Percentiles rank a stretch among this genome's conserved stretches.
These are phyloP conservation scores for Diarsia rubi DNA, from an alignment of 2,888 invertebrate genomes.

Conservation along the genomic window DNA sequence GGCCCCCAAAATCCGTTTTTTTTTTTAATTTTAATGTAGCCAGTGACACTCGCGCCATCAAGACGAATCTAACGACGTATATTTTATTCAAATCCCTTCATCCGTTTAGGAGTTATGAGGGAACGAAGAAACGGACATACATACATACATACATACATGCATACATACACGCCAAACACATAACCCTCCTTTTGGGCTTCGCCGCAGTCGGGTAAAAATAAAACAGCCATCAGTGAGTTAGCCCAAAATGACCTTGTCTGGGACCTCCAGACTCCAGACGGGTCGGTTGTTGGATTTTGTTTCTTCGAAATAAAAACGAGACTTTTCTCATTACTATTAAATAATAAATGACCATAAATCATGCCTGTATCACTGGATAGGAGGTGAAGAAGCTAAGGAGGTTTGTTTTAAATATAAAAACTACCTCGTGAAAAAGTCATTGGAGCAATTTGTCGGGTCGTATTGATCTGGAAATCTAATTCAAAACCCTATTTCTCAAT, in stretches of 20 bases:
- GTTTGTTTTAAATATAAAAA: background rate
- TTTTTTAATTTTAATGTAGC: no score
- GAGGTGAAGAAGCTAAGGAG: background rate
- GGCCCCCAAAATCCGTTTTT: no score
- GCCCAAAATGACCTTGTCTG: background rate
- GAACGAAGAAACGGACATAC: no score
- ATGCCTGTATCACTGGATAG: background rate
- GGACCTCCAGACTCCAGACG: background rate
- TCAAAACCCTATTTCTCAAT: background rate
- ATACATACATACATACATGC: no score
- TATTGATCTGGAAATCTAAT: background rate
- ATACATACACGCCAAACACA: no score
- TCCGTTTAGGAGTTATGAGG: no score
- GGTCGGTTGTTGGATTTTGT: slow-evolving; percentile 1
- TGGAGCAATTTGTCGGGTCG: background rate
- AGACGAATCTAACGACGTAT: no score
- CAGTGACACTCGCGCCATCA: no score
- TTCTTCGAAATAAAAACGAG: background rate
- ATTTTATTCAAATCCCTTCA: no score
- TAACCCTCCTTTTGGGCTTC: no score
- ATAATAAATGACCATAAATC: background rate
- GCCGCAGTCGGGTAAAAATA: no score
- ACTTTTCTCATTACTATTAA: background rate
- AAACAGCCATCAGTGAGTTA: background rate
- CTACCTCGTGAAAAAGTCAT: background rate